Evolutionary conservation across 2,888 invertebrate species (phyloP), one percentile per base, ranked within the genome.

Genomic region (Thera obeliscata): DNA sequence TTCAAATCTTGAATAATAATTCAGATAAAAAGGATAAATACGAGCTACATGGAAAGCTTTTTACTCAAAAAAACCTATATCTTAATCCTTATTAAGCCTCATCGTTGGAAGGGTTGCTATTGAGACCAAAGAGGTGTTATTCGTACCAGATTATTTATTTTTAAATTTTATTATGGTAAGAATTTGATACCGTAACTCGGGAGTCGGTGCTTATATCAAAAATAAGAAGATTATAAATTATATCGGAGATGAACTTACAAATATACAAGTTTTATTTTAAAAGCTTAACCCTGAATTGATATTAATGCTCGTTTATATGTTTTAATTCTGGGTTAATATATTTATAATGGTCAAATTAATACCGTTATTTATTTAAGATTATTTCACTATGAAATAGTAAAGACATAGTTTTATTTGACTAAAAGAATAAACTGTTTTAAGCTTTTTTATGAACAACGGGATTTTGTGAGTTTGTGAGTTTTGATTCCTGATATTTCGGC

Each of bases 21-120:
- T 58, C 43, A 56, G 85, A 84, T 76, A 84, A 87, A 84, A 85
- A 83, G 78, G 62, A 74, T 76, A 80, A 83, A 85, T 86, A 76
- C 80, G 79, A 83, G 84, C 84, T 87, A 91, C 88, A 90, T 87
- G 83, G 84, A 91, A 91, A 91, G 88, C 88, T 88, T 89, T 92
- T 92, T 91, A 90, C 86, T 82, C 87, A 83, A 81, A 89, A 90
- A 87, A 89, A 84, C 83, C 84, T 85, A 80, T 92, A 92, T 92
- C 91, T 92, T 91, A 93, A 93, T 91, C 92, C 90, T 88, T 89
- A 88, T 88, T 91, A 91, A 92, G 87, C 86, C 84, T 84, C 85
- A 82, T 87, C 87, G 82, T 80, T 83, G 80, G 79, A 88, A 87
- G 88, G 88, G 88, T 87, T 38, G 85, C 83, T 80, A 84, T 88